Evolutionary conservation across 2,113 vertebrate species (phyloP).

Genomic region (Labrus mixtus): DNA sequence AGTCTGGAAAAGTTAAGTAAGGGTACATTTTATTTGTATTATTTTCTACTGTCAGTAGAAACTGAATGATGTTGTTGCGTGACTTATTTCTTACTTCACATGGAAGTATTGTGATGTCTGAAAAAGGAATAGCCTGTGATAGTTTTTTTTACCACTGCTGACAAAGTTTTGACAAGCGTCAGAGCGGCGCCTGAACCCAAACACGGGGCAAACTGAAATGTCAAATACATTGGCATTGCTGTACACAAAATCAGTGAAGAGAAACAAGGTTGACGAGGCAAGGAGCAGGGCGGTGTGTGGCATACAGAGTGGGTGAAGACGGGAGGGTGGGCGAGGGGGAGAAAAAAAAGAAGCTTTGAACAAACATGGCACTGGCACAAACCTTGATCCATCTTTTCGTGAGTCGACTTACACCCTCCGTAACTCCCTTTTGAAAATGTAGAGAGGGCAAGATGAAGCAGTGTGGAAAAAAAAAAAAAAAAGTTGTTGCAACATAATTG

Average conservation of each 20-base stretch:
- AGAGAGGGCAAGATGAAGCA: slow-evolving; percentile 71
- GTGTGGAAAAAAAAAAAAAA: slow-evolving; percentile 49
- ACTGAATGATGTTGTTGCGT: background rate
- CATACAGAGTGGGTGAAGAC: slow-evolving; percentile 46
- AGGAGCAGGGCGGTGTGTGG: slow-evolving; percentile 36
- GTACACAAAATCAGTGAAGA: slow-evolving; percentile 65
- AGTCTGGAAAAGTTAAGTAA: slow-evolving; percentile 8
- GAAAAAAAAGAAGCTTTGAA: slow-evolving; percentile 49
- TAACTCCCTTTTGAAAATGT: slow-evolving; percentile 87
- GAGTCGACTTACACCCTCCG: slow-evolving; percentile 84
- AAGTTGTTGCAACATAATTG: slow-evolving; percentile 33
- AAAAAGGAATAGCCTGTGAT: background rate
- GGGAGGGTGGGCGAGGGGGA: background rate
- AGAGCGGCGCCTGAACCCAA: slow-evolving; percentile 41
- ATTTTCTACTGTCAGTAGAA: background rate
- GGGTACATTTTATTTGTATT: background rate
- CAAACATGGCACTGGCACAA: slow-evolving; percentile 72
- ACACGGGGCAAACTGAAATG: slow-evolving; percentile 48
- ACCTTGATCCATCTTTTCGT: slow-evolving; percentile 97
- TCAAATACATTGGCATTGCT: slow-evolving; percentile 54
- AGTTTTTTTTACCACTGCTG: background rate
- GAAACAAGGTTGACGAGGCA: slow-evolving; percentile 69
- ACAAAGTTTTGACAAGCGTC: slow-evolving; percentile 49
- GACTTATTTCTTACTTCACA: background rate
- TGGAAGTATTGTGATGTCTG: background rate